These are phyloP conservation scores for Urophycis tenuis DNA, from an alignment of 2,797 vertebrate genomes.

Conservation along the genomic window DNA sequence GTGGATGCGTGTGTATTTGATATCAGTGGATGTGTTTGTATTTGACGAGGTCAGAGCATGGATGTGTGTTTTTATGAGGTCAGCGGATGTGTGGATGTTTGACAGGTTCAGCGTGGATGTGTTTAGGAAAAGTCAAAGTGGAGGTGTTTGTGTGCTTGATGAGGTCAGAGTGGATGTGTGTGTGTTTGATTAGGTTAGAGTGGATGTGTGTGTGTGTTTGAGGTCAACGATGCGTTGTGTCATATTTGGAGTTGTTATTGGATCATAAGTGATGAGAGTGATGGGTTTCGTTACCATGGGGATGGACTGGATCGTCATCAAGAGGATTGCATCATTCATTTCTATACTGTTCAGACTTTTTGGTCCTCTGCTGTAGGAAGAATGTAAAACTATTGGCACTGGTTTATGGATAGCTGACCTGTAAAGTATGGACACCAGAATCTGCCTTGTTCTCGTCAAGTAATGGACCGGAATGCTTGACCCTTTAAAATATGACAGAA, in stretches of 20 bases:
- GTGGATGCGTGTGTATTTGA: too few species aligned
- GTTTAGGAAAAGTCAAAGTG: too few species aligned
- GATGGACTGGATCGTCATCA: neutral
- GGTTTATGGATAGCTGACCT: too few species aligned
- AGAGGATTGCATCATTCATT: neutral
- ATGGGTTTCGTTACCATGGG: too few species aligned
- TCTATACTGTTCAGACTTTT: neutral
- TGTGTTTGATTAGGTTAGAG: too few species aligned
- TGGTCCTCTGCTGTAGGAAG: neutral
- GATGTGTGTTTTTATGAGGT: too few species aligned
- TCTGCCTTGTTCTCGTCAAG: neutral
- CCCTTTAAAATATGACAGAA: neutral
- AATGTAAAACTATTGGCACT: neutral
- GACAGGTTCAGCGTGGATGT: too few species aligned
- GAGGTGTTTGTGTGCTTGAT: too few species aligned
- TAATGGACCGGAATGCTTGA: neutral
- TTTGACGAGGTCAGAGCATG: too few species aligned
- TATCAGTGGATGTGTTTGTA: too few species aligned
- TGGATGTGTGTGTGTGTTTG: neutral
- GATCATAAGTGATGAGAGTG: neutral
- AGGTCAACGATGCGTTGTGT: slow-evolving; percentile 16
- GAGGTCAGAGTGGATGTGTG: too few species aligned
- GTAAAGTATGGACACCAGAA: neutral
- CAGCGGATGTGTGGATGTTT: too few species aligned
- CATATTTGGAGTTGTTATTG: slow-evolving; percentile 7